Conservation (phyloP, 2,113 vertebrate species). For the Ailuropoda melanoleuca region DNA sequence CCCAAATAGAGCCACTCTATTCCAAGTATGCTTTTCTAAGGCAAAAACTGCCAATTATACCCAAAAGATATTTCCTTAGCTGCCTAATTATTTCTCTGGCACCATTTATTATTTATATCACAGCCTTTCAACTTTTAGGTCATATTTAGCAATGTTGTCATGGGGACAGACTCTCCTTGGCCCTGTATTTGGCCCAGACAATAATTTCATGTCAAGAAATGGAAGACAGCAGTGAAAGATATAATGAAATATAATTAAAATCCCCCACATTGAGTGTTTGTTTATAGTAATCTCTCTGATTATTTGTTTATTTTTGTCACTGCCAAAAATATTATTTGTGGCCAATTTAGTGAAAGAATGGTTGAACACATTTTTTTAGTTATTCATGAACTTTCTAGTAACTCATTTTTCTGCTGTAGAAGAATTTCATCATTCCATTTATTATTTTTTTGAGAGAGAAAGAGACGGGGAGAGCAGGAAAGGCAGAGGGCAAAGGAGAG, state of each 20-base stretch:
- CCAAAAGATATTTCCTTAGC: background rate
- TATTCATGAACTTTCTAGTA: constrained; percentile 37
- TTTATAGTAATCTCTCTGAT: background rate
- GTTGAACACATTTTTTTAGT: constrained; percentile 7
- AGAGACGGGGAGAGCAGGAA: background rate
- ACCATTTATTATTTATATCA: background rate
- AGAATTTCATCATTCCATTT: background rate
- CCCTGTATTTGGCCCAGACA: constrained; percentile 16
- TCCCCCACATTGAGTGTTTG: background rate
- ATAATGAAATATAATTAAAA: constrained; percentile 37
- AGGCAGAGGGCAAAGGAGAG: background rate
- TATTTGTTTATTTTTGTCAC: constrained; percentile 22
- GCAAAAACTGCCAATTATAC: constrained; percentile 31
- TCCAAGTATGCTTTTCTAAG: constrained; percentile 13
- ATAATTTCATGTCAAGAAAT: background rate
- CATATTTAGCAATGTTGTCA: constrained; percentile 3
- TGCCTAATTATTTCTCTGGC: background rate
- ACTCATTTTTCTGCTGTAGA: background rate
- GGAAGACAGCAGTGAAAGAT: background rate
- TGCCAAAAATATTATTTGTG: constrained; percentile 4
- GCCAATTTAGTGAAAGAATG: constrained; percentile 34
- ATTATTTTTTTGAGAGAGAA: background rate
- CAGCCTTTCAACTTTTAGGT: background rate
- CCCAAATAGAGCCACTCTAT: background rate
- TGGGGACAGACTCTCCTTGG: background rate